phyloP scores from a whole-genome alignment of 2,888 invertebrate species.

The Ypsolopha sequella region DNA sequence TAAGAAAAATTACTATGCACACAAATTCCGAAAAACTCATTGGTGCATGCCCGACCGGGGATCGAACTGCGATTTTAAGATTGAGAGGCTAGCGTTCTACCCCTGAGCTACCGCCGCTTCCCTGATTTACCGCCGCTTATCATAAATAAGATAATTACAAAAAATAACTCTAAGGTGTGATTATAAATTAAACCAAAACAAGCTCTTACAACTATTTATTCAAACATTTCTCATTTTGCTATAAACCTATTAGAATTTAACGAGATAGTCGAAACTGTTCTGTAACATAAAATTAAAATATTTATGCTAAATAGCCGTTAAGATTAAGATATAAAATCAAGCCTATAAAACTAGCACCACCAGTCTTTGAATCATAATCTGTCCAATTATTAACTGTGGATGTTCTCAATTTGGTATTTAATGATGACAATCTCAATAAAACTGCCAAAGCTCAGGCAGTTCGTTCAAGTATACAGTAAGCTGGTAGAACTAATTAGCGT shows the following conservation, averaged over 20 bases:
- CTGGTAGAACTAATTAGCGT: slow-evolving; percentile 10
- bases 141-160: too few species aligned
- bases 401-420: slow-evolving; percentile 9
- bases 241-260: not conserved
- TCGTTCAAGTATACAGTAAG: not conserved
- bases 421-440: slow-evolving; percentile 11
- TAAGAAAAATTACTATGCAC: too few species aligned
- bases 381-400: slow-evolving; percentile 10
- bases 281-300: slow-evolving; percentile 1
- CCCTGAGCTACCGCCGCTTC: too few species aligned
- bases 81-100: too few species aligned
- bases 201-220: slow-evolving; percentile 14
- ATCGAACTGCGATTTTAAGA: too few species aligned
- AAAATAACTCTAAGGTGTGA: too few species aligned
- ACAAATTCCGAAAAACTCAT: too few species aligned
- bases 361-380: slow-evolving; percentile 12
- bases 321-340: slow-evolving; percentile 10
- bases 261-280: slow-evolving; percentile 1
- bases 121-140: too few species aligned
- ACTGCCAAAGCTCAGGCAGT: slow-evolving; percentile 7
- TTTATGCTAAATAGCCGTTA: slow-evolving; percentile 4
- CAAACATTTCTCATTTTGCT: not conserved
- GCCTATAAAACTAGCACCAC: slow-evolving; percentile 12
- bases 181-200: too few species aligned
- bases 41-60: too few species aligned